Percentiles rank a stretch among this genome's conserved stretches.
Conservation (phyloP, 2,113 vertebrate genomes). For the Mugil cephalus region DNA sequence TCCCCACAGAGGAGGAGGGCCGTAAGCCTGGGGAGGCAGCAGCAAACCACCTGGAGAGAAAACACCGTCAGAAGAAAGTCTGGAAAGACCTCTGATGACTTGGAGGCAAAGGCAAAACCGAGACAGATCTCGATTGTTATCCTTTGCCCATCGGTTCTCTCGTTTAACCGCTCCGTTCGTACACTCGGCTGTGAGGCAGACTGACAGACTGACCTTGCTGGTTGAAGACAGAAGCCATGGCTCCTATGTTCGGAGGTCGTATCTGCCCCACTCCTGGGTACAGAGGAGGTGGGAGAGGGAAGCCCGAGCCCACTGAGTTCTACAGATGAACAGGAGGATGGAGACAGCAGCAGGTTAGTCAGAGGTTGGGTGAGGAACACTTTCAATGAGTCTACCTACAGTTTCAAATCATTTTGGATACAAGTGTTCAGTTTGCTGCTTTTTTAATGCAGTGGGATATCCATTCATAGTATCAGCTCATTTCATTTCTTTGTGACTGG, state of each 20-base stretch:
- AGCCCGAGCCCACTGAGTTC: constrained; percentile 90
- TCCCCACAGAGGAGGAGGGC: constrained; percentile 87
- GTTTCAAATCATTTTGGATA: no score
- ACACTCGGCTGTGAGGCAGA: no score
- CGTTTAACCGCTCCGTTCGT: no score
- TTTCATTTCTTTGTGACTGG: no score
- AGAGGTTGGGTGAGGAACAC: rapidly evolving
- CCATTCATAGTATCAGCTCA: no score
- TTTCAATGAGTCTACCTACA: not conserved
- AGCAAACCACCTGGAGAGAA: constrained; percentile 77
- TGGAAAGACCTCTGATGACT: no score
- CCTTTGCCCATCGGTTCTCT: no score
- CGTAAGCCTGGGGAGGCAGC: constrained; percentile 87
- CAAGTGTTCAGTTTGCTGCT: no score
- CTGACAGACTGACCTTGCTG: constrained; percentile 71
- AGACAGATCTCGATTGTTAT: no score
- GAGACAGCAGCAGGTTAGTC: not conserved
- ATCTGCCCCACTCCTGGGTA: constrained; percentile 88
- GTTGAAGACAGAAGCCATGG: constrained; percentile 82
- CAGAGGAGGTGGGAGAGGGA: constrained; percentile 87
- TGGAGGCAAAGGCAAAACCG: no score
- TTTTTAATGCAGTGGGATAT: no score
- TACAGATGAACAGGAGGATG: constrained; percentile 57
- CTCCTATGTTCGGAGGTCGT: constrained; percentile 83
- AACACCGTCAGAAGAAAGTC: not conserved